A percentile compares a stretch with the other conserved stretches of the same genome.
Conservation (phyloP, 2,113 vertebrate species). For the Nanorana parkeri region DNA sequence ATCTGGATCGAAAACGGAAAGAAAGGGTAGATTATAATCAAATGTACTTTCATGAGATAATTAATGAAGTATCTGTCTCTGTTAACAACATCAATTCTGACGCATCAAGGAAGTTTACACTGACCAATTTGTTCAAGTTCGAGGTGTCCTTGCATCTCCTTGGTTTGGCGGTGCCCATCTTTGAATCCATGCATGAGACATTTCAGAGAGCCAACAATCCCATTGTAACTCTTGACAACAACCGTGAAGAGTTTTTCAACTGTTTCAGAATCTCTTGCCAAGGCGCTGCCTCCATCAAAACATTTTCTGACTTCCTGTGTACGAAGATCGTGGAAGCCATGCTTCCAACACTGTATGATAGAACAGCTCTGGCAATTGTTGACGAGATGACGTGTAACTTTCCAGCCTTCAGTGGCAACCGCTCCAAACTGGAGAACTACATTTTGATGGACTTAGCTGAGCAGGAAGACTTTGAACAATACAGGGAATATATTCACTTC, state of each 20-base stretch:
- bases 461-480: conserved; percentile 71
- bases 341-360: conserved; percentile 39
- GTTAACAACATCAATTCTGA: neutral
- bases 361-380: conserved; percentile 64
- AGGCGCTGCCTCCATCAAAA: conserved; percentile 67
- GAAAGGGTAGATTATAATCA: conserved; percentile 43
- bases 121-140: conserved; percentile 61
- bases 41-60: conserved; percentile 55
- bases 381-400: conserved; percentile 61
- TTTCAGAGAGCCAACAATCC: conserved; percentile 69
- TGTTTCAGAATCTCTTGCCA: conserved; percentile 68
- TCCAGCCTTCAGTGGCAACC: conserved; percentile 69
- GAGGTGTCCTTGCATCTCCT: conserved; percentile 67
- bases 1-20: conserved; percentile 36
- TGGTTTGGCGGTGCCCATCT: conserved; percentile 46
- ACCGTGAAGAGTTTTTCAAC: conserved; percentile 68
- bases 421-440: conserved; percentile 71
- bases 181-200: conserved; percentile 62
- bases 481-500: conserved; percentile 61
- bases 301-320: conserved; percentile 70
- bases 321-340: conserved; percentile 66
- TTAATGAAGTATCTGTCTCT: neutral
- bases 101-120: neutral
- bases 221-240: conserved; percentile 60
- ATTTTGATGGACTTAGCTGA: conserved; percentile 73